Base-by-base conservation (phyloP, 64 coral and sea anemone genomes). In the Montipora efflorescens region DNA sequence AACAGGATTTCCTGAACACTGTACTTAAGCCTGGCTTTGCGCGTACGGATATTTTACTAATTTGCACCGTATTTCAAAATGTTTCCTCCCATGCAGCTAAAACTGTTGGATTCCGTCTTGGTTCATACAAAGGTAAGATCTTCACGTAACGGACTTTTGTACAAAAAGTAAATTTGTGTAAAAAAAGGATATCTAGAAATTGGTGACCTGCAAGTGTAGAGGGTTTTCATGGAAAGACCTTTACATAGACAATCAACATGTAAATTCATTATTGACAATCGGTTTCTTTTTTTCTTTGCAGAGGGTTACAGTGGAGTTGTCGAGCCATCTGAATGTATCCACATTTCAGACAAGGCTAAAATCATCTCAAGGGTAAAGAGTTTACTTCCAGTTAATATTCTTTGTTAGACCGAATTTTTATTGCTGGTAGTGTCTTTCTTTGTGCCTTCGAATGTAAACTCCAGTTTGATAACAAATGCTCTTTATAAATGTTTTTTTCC, bases 221-320 rank as follows among this genome's bases (percentile, higher is more conserved):
- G 36, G 36, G 36, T 36, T 36, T 36, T 36, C 36, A 36, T 36
- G 36, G 36, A 36, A 36, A 36, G 36, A 36, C 36, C 36, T 36
- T 36, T 36, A 36, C 36, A 36, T 36, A 36, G 36, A 36, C 36
- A 36, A 36, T 36, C 36, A 36, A 36, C 36, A 36, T 36, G 36
- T 36, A 36, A 36, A 0, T 36, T 36, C 36, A 36, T 36, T 36
- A 36, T 36, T 36, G 36, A 36, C 36, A 36, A 2, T 36, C 36
- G 36, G 36, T 36, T 36, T 36, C 36, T 36, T 36, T 36, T 36
- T 36, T 36, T 36, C 36, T 36, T 13, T 69, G 3, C 78, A 98
- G 96, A 98, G 87, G 96, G 96, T 75, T 98, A 92, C 59, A 98
- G 96, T 92, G 96, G 96, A 74, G 96, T 98, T 23, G 90, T 98